Base-by-base conservation (phyloP, 1,140 invertebrate species). In the Streblospio benedicti region DNA sequence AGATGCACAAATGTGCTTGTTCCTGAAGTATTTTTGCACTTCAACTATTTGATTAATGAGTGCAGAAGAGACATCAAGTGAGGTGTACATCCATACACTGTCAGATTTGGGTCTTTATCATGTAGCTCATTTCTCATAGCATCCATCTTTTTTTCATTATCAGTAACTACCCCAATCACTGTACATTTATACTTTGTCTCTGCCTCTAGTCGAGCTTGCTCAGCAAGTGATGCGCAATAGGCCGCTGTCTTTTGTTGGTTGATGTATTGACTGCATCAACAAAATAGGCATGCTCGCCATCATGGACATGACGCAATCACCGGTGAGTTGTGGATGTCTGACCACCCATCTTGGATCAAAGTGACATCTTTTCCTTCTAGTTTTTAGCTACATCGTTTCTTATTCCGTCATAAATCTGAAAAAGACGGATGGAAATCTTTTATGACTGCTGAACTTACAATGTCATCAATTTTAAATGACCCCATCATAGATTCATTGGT, bases 351-450 rank as follows among this genome's bases (percentile, higher is more conserved):
- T 28, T 51, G 49, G 23, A 51, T 28, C 25, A 51, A 28, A 28
- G 49, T 51, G 23, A 28, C 9, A 51, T 51, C 49, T 51, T 51
- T 51, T 20, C 49, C 49, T 16, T 51, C 49, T 9, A 51, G 49
- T 28, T 51, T n/a, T n/a, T n/a, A n/a, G n/a, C n/a, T n/a, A n/a
- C n/a, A n/a, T n/a, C n/a, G n/a, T n/a, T n/a, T n/a, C n/a, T n/a
- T n/a, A n/a, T n/a, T n/a, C n/a, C n/a, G n/a, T n/a, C n/a, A n/a
- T n/a, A n/a, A n/a, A n/a, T n/a, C n/a, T n/a, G n/a, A n/a, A n/a
- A n/a, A n/a, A n/a, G n/a, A n/a, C n/a, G n/a, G n/a, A n/a, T n/a
- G n/a, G n/a, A n/a, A n/a, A n/a, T n/a, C n/a, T n/a, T n/a, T n/a
- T n/a, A n/a, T n/a, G n/a, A n/a, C n/a, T n/a, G n/a, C n/a, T n/a